Conservation (phyloP, 2,888 invertebrate genomes). For the Zootermopsis nevadensis region DNA sequence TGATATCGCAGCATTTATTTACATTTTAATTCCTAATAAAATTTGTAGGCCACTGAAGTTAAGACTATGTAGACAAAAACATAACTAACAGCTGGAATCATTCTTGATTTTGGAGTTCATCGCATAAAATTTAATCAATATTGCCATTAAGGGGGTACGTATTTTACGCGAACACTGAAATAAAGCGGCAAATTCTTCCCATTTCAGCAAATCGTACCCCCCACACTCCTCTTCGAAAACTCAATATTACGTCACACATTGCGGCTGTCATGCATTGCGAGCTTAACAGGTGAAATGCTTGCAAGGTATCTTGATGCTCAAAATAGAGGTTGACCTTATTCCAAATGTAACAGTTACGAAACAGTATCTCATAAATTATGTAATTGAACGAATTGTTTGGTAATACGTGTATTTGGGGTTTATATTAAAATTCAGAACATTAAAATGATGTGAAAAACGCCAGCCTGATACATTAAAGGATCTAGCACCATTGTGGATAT, state of each 20-base stretch:
- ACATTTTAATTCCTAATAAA: constrained; percentile 19
- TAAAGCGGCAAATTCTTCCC: background rate
- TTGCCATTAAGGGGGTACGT: background rate
- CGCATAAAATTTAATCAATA: background rate
- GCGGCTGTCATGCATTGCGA: constrained; percentile 42
- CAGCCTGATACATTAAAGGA: no score
- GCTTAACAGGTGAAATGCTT: constrained; percentile 7
- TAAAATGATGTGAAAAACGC: no score
- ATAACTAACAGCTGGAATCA: background rate
- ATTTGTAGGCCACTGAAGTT: background rate
- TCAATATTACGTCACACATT: constrained; percentile 44
- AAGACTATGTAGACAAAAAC: background rate
- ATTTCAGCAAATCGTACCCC: constrained; percentile 16
- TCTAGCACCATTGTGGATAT: no score
- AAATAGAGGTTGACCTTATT: constrained; percentile 15
- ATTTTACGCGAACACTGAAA: background rate
- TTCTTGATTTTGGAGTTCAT: background rate
- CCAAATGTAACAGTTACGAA: background rate
- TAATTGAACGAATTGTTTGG: no score
- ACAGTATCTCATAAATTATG: background rate
- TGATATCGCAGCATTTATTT: constrained; percentile 3
- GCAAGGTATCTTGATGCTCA: background rate
- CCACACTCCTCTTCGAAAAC: constrained; percentile 28
- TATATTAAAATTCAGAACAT: no score
- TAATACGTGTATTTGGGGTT: no score